Evolutionary conservation across 2,797 vertebrate genomes (phyloP).

Genomic region (Chloroceryle amazona): DNA sequence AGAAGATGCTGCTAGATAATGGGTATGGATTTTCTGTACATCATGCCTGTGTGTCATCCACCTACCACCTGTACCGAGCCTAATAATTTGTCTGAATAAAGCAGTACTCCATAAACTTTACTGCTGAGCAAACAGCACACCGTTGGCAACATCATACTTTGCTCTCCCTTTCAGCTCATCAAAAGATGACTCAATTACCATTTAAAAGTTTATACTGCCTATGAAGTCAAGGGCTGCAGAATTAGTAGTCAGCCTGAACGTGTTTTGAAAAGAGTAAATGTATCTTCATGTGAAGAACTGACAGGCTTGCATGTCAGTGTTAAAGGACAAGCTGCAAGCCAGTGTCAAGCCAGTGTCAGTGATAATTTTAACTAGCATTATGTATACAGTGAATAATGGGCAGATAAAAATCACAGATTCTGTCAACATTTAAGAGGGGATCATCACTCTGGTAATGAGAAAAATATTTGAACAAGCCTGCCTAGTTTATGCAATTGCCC

Average conservation of each 20-base stretch:
- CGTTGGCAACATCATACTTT: slow-evolving; percentile 10
- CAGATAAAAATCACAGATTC: background rate
- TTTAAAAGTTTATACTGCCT: slow-evolving; percentile 48
- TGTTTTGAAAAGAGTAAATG: slow-evolving; percentile 36
- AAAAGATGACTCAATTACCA: slow-evolving; percentile 60
- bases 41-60: slow-evolving; percentile 27
- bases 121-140: slow-evolving; percentile 56
- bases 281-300: slow-evolving; percentile 27
- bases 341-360: background rate
- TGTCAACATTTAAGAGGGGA: background rate
- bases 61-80: slow-evolving; percentile 42
- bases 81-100: slow-evolving; percentile 59
- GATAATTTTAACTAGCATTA: background rate
- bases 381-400: background rate
- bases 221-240: slow-evolving; percentile 34
- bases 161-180: slow-evolving; percentile 30
- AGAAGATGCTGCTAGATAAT: slow-evolving; percentile 20
- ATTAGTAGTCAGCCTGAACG: background rate
- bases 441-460: background rate
- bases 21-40: slow-evolving; percentile 48
- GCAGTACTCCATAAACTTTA: slow-evolving; percentile 55
- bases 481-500: background rate
- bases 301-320: background rate
- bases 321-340: background rate
- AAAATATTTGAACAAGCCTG: background rate